Conservation (phyloP, 1,140 invertebrate genomes). For the Habropoda laboriosa region DNA sequence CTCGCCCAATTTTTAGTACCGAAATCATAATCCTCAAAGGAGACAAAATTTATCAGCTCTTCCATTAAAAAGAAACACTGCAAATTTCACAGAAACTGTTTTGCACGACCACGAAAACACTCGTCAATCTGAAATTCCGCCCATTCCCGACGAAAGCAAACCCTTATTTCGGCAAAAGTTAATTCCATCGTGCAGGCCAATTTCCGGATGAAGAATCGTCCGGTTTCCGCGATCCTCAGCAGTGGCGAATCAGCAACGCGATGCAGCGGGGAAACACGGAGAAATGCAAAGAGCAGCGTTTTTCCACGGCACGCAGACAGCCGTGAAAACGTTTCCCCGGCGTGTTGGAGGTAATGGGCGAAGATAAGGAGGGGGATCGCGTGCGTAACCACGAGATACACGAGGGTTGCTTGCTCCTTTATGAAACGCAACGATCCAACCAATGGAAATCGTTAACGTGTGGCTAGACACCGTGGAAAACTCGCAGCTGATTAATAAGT, state of each 20-base stretch:
- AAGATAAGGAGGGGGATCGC: slow-evolving; percentile 31
- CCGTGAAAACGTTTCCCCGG: slow-evolving; percentile 44
- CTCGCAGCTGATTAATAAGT: no score
- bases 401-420: not conserved
- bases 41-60: no score
- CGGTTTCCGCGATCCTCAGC: slow-evolving; percentile 19
- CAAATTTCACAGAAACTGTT: no score
- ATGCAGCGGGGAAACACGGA: not conserved
- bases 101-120: no score
- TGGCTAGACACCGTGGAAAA: not conserved
- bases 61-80: no score
- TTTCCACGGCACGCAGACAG: slow-evolving; percentile 34
- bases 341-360: slow-evolving; percentile 25
- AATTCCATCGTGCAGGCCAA: not conserved
- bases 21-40: no score
- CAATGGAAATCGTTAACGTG: slow-evolving; percentile 1
- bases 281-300: slow-evolving; percentile 38
- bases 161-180: not conserved
- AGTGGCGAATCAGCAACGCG: not conserved
- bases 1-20: no score
- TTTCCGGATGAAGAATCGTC: not conserved
- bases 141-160: not conserved
- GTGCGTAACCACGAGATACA: slow-evolving; percentile 2
- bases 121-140: no score
- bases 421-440: not conserved